Base-by-base conservation (phyloP, 2,888 invertebrate genomes). In the Hecatera dysodea region DNA sequence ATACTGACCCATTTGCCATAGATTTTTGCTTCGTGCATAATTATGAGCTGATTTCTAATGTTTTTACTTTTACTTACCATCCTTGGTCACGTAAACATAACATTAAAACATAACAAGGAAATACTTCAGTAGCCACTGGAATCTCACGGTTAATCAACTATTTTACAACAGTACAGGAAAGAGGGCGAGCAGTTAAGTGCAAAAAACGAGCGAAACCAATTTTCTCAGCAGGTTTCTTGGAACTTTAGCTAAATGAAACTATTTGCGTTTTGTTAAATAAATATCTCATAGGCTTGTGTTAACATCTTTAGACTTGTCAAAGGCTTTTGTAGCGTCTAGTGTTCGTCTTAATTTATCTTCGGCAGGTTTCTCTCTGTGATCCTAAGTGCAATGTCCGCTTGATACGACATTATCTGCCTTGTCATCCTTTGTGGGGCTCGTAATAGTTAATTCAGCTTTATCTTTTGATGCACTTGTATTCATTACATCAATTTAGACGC, bases 381-480 rank as follows among this genome's bases (percentile, higher is more conserved):
- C n/a, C 29, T 65, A 52, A 79, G 78, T 72, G 72, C 82, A 77
- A 81, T 57, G 82, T 53, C 82, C 72, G 65, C 61, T 76, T 39
- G 39, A 44, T 60, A 36, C 17, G 7, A 65, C 17, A 77, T 55
- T 67, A 77, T 72, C 55, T 65, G 65, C 50, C 57, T 15, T 64
- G 65, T 72, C 57, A 81, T 77, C 56, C 62, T 67, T 72, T 62
- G 62, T 65, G 39, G n/a, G 7, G 29, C 36, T 72, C 61, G 39
- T 65, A 72, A 77, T 46, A 68, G 72, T 57, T 62, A 59, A 72
- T 61, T 67, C n/a, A 67, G 29, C 78, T 78, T 67, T 72, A 81
- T 81, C 82, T 79, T 63, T 65, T 67, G 65, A 67, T 78, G 64
- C 78, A 72, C 78, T 81, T 77, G 78, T 81, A 42, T 77, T 81